These are phyloP conservation scores for Scortum barcoo DNA, from an alignment of 2,113 vertebrate genomes.

Conservation along the genomic window DNA sequence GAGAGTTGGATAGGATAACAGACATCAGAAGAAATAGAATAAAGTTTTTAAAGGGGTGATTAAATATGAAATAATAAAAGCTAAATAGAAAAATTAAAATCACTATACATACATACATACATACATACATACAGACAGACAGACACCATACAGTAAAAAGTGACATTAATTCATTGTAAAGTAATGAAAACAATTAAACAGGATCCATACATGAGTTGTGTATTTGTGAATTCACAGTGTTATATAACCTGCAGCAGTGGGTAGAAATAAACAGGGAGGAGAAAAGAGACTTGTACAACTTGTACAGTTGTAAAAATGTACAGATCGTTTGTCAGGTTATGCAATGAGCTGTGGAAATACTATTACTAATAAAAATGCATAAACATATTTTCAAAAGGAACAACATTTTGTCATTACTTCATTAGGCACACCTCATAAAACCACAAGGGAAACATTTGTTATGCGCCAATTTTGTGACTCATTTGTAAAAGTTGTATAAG, in stretches of 20 bases:
- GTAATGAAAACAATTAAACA: neutral
- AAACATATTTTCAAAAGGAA: slow-evolving; percentile 1
- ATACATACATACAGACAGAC: no score
- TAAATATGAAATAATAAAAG: no score
- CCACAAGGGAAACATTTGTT: neutral
- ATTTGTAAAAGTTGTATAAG: neutral
- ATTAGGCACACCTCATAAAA: slow-evolving; percentile 33
- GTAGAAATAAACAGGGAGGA: neutral
- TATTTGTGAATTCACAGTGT: neutral
- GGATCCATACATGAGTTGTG: neutral
- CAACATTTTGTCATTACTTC: slow-evolving; percentile 29
- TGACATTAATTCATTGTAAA: neutral
- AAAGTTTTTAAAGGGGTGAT: neutral
- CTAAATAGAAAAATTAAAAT: neutral
- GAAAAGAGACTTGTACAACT: neutral
- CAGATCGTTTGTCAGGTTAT: slow-evolving; percentile 12
- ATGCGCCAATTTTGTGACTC: slow-evolving; percentile 28
- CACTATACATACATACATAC: no score
- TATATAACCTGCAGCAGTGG: neutral
- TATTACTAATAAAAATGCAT: neutral
- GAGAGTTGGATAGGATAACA: no score
- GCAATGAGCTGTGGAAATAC: slow-evolving; percentile 1
- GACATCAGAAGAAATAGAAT: neutral
- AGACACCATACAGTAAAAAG: neutral
- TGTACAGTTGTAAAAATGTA: neutral